These are phyloP conservation scores for Phaethornis superciliosus DNA, from an alignment of 2,113 vertebrate genomes.

Conservation along the genomic window DNA sequence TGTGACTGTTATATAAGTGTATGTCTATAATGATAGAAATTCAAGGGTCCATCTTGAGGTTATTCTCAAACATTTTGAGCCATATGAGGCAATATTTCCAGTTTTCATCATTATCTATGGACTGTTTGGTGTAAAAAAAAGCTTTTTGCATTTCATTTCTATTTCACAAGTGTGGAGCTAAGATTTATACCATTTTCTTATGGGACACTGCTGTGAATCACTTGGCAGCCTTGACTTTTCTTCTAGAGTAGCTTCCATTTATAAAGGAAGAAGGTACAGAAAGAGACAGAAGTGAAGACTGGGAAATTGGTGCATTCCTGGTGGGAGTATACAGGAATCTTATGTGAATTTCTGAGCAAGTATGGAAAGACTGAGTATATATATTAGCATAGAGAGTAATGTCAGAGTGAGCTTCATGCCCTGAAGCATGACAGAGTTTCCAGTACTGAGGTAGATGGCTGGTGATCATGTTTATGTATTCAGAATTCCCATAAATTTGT, in stretches of 20 bases:
- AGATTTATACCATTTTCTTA: background rate
- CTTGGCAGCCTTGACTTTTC: background rate
- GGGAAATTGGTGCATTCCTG: background rate
- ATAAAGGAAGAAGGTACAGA: background rate
- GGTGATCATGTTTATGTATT: background rate
- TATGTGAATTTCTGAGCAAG: background rate
- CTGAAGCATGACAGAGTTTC: background rate
- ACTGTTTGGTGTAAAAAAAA: background rate
- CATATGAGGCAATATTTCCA: background rate
- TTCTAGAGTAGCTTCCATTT: background rate
- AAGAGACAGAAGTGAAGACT: background rate
- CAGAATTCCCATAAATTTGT: background rate
- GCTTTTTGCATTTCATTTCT: background rate
- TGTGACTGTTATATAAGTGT: background rate
- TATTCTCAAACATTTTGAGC: background rate
- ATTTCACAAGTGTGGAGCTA: background rate
- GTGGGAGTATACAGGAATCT: background rate
- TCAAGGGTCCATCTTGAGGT: background rate
- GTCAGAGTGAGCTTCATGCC: background rate
- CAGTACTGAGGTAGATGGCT: background rate
- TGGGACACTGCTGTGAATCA: background rate
- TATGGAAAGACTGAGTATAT: background rate
- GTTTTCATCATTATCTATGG: background rate
- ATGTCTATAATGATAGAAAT: background rate
- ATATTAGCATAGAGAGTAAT: background rate